phyloP scores from a whole-genome alignment of 2,113 vertebrate genomes.

The Pituophis catenifer region DNA sequence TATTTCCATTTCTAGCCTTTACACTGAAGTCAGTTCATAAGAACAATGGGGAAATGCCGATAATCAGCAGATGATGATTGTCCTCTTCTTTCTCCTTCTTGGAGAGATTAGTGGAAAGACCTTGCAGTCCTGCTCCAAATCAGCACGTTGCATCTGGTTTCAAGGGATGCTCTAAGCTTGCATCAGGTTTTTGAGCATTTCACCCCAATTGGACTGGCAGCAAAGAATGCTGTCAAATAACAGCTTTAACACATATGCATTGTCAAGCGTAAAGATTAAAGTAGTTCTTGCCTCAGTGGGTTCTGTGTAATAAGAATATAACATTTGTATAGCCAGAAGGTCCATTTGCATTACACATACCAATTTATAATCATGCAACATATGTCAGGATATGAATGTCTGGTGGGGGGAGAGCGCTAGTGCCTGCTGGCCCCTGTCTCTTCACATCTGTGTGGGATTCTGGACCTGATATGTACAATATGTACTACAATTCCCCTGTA shows the following conservation, averaged over 20 bases:
- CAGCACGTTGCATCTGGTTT: not conserved
- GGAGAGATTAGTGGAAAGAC: not conserved
- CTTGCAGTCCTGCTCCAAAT: not conserved
- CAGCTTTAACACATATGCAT: not conserved
- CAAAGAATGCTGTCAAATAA: not conserved
- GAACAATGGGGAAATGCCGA: not conserved
- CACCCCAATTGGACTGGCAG: not conserved
- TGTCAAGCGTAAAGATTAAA: not conserved
- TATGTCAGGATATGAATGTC: not conserved
- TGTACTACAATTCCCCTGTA: not conserved
- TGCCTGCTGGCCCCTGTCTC: not conserved
- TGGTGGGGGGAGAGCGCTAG: not conserved
- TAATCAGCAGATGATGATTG: not conserved
- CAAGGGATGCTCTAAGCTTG: not conserved
- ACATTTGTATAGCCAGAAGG: not conserved
- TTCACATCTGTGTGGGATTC: not conserved
- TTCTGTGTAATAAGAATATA: not conserved
- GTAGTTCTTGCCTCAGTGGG: not conserved
- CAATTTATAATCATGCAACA: not conserved
- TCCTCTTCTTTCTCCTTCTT: not conserved
- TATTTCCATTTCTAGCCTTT: slow-evolving; percentile 19
- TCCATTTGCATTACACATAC: not conserved
- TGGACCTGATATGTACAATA: not conserved
- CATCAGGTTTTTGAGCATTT: not conserved
- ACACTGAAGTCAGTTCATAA: not conserved